phyloP scores from a whole-genome alignment of 2,113 vertebrate genomes.

The Phyllostomus hastatus region DNA sequence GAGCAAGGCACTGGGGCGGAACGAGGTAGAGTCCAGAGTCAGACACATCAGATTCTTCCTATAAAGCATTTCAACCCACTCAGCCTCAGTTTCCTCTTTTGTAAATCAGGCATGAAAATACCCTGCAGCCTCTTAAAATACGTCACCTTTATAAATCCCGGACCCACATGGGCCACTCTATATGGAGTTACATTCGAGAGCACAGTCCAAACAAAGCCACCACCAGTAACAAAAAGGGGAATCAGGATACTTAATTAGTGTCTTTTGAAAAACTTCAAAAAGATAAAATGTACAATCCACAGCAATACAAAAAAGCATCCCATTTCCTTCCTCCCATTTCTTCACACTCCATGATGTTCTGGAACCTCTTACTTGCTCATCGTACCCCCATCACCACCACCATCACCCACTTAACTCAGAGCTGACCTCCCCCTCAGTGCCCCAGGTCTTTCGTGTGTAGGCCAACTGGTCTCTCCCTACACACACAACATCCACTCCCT shows the following conservation, averaged over 20 bases:
- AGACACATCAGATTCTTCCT: neutral
- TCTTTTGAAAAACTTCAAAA: neutral
- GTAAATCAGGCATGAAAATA: accelerated
- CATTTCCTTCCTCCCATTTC: neutral
- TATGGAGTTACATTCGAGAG: accelerated
- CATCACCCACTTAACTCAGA: neutral
- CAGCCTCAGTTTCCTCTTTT: neutral
- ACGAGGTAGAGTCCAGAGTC: accelerated
- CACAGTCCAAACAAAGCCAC: neutral
- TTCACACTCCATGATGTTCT: accelerated
- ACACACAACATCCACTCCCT: neutral
- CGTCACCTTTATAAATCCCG: neutral
- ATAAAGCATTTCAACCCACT: no score
- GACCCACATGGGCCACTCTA: accelerated
- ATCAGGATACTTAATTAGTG: accelerated
- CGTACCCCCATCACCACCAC: accelerated
- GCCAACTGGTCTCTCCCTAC: accelerated
- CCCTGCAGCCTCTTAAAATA: neutral
- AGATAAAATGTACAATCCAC: neutral
- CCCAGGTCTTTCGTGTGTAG: neutral
- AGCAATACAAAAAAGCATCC: accelerated
- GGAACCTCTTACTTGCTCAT: neutral
- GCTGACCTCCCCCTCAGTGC: accelerated
- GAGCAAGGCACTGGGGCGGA: accelerated
- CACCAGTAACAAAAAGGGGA: neutral